Percentiles rank a stretch among this genome's conserved stretches.
These are phyloP conservation scores for Kryphioiulus occultus DNA, from an alignment of 2,888 invertebrate genomes.

Conservation along the genomic window DNA sequence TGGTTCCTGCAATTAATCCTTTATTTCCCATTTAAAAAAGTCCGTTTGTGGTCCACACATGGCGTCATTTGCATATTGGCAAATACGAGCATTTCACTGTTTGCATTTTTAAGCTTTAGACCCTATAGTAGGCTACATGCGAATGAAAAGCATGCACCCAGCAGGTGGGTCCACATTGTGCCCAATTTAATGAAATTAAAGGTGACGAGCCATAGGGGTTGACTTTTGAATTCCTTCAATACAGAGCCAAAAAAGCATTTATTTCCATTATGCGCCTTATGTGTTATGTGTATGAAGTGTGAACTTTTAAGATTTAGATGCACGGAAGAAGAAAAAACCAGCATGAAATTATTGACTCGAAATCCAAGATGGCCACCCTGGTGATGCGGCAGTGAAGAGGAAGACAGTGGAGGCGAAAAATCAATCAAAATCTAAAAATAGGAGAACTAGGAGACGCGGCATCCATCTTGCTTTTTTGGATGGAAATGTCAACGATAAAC, in stretches of 20 bases:
- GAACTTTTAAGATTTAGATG: neutral
- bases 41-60: neutral
- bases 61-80: neutral
- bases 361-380: neutral
- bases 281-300: neutral
- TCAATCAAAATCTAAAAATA: slow-evolving; percentile 20
- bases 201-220: neutral
- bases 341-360: no score
- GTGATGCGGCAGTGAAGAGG: neutral
- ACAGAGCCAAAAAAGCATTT: neutral
- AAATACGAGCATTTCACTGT: slow-evolving; percentile 17
- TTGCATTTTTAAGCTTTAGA: slow-evolving; percentile 7
- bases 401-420: neutral
- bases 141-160: neutral
- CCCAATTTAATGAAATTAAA: neutral
- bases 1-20: no score
- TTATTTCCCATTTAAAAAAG: no score
- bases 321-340: neutral
- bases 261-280: neutral
- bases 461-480: neutral
- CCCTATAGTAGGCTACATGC: neutral
- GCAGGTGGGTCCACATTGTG: slow-evolving; percentile 12
- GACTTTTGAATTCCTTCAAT: neutral
- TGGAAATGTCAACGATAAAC: no score
- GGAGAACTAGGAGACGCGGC: no score